phyloP scores from a whole-genome alignment of 2,797 vertebrate species.

The Rhynchonycteris naso region DNA sequence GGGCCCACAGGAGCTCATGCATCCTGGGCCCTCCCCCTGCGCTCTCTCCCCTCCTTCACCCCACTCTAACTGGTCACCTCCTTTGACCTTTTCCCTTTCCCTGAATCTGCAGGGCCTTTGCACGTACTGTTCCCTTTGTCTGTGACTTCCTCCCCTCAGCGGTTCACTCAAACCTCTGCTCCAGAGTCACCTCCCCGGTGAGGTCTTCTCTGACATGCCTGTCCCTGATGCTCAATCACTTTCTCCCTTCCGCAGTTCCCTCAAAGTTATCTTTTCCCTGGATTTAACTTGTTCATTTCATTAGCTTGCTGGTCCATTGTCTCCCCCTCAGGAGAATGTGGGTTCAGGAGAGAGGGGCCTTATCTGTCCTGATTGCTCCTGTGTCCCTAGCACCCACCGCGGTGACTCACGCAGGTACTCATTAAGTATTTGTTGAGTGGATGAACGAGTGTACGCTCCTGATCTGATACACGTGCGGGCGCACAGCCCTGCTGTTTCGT shows the following conservation, averaged over 20 bases:
- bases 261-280: not conserved
- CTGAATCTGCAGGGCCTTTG: not conserved
- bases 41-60: no score
- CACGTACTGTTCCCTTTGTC: not conserved
- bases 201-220: not conserved
- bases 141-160: not conserved
- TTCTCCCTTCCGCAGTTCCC: not conserved
- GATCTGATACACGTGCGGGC: not conserved
- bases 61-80: not conserved
- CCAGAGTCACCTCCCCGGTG: not conserved
- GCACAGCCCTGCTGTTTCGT: accelerated
- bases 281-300: not conserved
- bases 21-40: not conserved
- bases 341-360: not conserved
- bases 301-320: not conserved
- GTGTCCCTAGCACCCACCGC: not conserved
- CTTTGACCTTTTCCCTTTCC: not conserved
- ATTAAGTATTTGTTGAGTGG: not conserved
- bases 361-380: not conserved
- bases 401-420: not conserved
- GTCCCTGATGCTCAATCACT: not conserved
- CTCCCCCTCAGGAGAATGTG: not conserved
- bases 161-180: not conserved
- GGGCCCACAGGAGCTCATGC: not conserved
- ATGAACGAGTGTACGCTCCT: not conserved